Base-by-base conservation (phyloP, 2,888 invertebrate genomes). In the Drosophila phalerata region DNA sequence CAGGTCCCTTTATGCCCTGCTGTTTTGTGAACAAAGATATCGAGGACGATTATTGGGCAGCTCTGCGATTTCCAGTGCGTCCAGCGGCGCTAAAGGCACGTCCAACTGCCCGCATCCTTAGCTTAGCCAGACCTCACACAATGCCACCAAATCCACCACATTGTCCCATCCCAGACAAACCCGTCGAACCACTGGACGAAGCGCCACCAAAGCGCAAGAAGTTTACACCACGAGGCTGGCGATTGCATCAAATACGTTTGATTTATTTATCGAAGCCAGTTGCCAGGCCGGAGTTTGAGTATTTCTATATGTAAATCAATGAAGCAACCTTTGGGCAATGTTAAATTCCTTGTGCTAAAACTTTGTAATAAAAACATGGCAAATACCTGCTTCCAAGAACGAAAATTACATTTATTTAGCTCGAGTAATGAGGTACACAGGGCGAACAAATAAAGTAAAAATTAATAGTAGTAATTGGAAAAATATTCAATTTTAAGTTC, bases 191-290 rank as follows among this genome's bases (percentile, higher is more conserved):
- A 0, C 30, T 79, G 61, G 79, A 85, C 0, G 55, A 28, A 10
- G 70, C 74, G n/a, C 76, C 84, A 9, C 78, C 78, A 1, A 69
- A 66, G 13, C 80, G 92, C 0, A 79, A 73, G 37, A 88, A 89
- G 64, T 91, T 92, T 69, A 88, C 83, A 3, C 51, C 69, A 10
- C 68, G 69, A 0, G 90, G 89, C 32, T 92, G 92, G 92, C 62
- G 65, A 2, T 72, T 88, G n/a, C 91, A 92, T 69, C 73, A 80
- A 62, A 75, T 74, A 37, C 91, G 92, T 10, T 63, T 92, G 25
- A 56, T 81, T 0, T 90, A 89, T 49, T 78, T 92, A 9, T 90
- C 91, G 0, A 85, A 81, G 42, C 91, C 91, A 0, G 70, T 83
- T 11, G 32, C 58, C 0, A 72, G 91, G 3, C 85, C 78, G 0